Base-by-base conservation (phyloP, 2,797 vertebrate genomes). In the Psittacula derbiana region DNA sequence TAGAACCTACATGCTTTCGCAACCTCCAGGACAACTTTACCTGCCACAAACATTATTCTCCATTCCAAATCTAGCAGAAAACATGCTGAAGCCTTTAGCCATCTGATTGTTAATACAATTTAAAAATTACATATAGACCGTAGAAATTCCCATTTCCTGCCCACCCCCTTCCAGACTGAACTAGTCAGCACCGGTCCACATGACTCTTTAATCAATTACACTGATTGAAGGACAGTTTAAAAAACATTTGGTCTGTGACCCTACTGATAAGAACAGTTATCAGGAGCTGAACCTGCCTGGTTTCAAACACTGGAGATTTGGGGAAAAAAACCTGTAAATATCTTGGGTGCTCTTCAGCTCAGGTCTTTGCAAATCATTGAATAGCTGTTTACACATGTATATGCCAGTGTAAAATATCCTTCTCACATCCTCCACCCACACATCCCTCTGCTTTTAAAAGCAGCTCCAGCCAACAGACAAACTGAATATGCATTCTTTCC, bases 381-480 rank as follows among this genome's bases (percentile, higher is more conserved):
- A 84, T 64, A 41, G 72, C 62, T 91, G 72, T 93, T 94, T 83
- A 92, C 65, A 91, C 66, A 60, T 67, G 65, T 85, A 86, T 80
- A 79, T 47, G 44, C 33, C 64, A 79, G 85, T 55, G 88, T 33
- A 92, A 94, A 90, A 92, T 73, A 84, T 61, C 89, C n/a, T 78
- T 69, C 84, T 83, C 64, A 72, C 49, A 87, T 86, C 49, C 43
- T 91, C 76, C 82, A 62, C 80, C 73, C 86, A 93, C 94, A 50
- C 62, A 86, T 41, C n/a, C 36, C n/a, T 86, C 52, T 86, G 52
- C 64, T 94, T 88, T 88, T 86, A 61, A 88, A 92, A 88, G 47
- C 38, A 53, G 7, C 44, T 93, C 17, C 41, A 92, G 41, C 47
- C 47, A 92, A 55, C 17, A 78, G 78, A 74, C 31, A 88, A 86